These are phyloP conservation scores for Typhlichthys eigenmanni DNA, from an alignment of 2,797 vertebrate genomes.

Conservation along the genomic window DNA sequence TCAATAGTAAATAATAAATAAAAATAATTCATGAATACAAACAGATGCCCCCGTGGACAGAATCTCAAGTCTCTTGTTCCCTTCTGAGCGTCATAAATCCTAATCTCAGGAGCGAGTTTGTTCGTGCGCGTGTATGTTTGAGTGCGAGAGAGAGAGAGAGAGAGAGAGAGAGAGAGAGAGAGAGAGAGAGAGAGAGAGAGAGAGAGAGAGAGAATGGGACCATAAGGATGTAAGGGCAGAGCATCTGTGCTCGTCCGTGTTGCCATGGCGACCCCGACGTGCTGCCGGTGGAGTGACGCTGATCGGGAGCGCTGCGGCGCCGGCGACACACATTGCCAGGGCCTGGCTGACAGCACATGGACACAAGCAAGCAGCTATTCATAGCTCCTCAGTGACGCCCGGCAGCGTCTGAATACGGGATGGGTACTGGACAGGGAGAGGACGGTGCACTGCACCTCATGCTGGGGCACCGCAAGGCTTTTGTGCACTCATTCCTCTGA, in stretches of 20 bases:
- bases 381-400: slow-evolving; percentile 61
- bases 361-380: slow-evolving; percentile 64
- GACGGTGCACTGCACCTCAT: slow-evolving; percentile 15
- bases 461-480: slow-evolving; percentile 17
- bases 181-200: slow-evolving; percentile 7
- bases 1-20: background rate
- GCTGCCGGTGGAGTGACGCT: slow-evolving; percentile 72
- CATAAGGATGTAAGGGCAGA: slow-evolving; percentile 50
- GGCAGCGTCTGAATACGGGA: slow-evolving; percentile 26
- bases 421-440: slow-evolving; percentile 9
- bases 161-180: background rate
- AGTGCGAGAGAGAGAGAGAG: background rate
- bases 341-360: slow-evolving; percentile 59
- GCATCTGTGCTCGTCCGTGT: slow-evolving; percentile 72
- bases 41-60: slow-evolving; percentile 18
- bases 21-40: slow-evolving; percentile 13
- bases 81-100: slow-evolving; percentile 29
- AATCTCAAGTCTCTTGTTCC: slow-evolving; percentile 33
- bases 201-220: slow-evolving; percentile 13
- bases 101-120: slow-evolving; percentile 4
- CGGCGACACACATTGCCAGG: slow-evolving; percentile 68
- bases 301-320: slow-evolving; percentile 52
- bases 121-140: background rate
- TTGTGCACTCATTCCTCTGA: slow-evolving; percentile 47
- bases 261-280: slow-evolving; percentile 79